Evolutionary conservation across 2,888 invertebrate species (phyloP).

Genomic region (Capitulum mitella): DNA sequence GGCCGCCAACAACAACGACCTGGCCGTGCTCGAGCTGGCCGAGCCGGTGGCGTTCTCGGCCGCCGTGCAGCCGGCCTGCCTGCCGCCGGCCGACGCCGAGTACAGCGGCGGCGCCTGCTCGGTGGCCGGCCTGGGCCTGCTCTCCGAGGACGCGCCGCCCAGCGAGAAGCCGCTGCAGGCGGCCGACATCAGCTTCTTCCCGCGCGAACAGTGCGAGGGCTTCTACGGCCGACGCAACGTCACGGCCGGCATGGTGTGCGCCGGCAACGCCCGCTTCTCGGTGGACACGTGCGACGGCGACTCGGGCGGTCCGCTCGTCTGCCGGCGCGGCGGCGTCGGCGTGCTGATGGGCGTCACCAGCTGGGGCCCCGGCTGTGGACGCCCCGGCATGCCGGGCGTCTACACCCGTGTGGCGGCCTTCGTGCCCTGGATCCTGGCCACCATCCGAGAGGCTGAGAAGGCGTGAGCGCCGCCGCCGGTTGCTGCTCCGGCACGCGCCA

Average conservation of each 20-base stretch:
- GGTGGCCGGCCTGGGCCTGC: no score
- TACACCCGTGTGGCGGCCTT: neutral
- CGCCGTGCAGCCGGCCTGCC: no score
- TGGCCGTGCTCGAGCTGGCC: no score
- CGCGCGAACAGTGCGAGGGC: neutral
- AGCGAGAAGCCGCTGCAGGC: neutral
- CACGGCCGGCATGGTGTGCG: slow-evolving; percentile 14
- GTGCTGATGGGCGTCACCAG: neutral
- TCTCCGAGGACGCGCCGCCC: no score
- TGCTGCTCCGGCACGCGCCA: no score
- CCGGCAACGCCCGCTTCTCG: neutral
- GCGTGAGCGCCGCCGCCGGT: no score
- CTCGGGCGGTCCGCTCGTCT: slow-evolving; percentile 1
- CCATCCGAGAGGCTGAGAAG: neutral
- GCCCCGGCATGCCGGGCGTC: neutral
- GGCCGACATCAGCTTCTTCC: neutral
- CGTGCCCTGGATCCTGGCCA: neutral
- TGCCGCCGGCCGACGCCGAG: neutral
- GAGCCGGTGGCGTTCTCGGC: no score
- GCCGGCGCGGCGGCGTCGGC: neutral
- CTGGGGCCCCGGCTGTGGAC: neutral
- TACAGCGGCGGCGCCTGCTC: no score
- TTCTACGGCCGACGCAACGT: slow-evolving; percentile 8
- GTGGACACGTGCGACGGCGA: slow-evolving; percentile 13
- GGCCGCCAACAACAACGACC: neutral